These are phyloP conservation scores for Erythrocercus mccallii DNA, from an alignment of 2,113 vertebrate genomes.

Conservation along the genomic window DNA sequence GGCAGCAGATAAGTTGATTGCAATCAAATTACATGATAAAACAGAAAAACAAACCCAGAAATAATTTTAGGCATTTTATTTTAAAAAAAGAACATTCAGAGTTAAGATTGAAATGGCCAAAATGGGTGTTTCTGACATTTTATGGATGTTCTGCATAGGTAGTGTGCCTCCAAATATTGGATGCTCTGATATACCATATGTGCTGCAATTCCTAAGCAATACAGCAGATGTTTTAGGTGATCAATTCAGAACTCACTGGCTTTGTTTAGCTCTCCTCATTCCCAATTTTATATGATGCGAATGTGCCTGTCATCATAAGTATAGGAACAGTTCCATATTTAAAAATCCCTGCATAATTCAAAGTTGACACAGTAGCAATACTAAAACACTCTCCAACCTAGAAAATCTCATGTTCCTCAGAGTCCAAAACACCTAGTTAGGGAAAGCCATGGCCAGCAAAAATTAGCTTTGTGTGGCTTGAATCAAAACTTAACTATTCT, in stretches of 20 bases:
- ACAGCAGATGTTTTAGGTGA: conserved; percentile 70
- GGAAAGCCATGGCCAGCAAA: neutral
- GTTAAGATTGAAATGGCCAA: conserved; percentile 11
- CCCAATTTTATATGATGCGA: conserved; percentile 64
- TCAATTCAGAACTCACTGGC: conserved; percentile 60
- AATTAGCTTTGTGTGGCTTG: conserved; percentile 16
- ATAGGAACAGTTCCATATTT: conserved; percentile 46
- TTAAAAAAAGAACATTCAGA: neutral
- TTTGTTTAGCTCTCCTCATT: conserved; percentile 60
- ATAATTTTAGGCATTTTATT: neutral
- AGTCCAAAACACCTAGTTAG: neutral
- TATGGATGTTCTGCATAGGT: conserved; percentile 57
- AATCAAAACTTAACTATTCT: conserved; percentile 4
- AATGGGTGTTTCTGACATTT: conserved; percentile 49
- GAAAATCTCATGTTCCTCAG: neutral
- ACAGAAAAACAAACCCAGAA: neutral
- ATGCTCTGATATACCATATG: conserved; percentile 58
- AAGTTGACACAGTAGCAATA: conserved; percentile 31
- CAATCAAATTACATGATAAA: neutral
- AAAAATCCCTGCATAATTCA: conserved; percentile 47
- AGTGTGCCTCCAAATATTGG: conserved; percentile 56
- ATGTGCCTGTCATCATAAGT: conserved; percentile 61
- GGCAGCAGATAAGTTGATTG: neutral
- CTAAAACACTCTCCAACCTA: neutral
- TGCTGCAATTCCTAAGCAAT: conserved; percentile 63